Base-by-base conservation (phyloP, 2,888 invertebrate species). In the Rhorus exstirpatorius region DNA sequence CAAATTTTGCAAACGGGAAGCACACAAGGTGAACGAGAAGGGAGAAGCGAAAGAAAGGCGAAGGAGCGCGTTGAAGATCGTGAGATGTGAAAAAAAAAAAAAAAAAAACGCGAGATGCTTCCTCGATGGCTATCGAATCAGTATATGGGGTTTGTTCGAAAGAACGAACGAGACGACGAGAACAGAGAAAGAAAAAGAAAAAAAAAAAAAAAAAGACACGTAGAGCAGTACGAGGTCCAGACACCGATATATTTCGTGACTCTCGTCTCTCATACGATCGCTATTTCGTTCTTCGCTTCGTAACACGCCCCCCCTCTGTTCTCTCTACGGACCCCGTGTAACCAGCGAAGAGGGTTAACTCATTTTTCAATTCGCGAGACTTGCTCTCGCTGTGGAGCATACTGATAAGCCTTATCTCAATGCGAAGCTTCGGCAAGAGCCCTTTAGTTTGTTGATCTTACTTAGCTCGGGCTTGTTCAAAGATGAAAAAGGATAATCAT, bases 331-430 rank as follows among this genome's bases (percentile, higher is more conserved):
- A n/a, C n/a, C n/a, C n/a, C n/a, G n/a, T n/a, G 35, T 24, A 49
- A 4, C 35, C 44, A 44, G 46, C 38, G 26, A 63, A 46, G 19
- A 76, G 70, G 58, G 77, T 79, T 82, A 82, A 79, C 82, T 85
- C 83, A 82, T 85, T 85, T 83, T 84, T 84, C 85, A 85, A 85
- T 85, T 83, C 79, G 49, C 71, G 79, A 63, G 46, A 77, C 38
- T 35, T 44, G 53, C 31, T 46, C 74, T 51, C 63, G 68, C 72
- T 51, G 72, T 65, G 46, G 44, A 74, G 85, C 79, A 85, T 84
- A 84, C 83, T 84, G 84, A 85, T 85, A 65, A 83, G 85, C 53
- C 70, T 85, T 81, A 84, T 84, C 82, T 53, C 61, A 38, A 19
- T 55, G 44, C n/a, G n/a, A 35, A 31, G 46, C 71, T 44, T 17